phyloP scores from a whole-genome alignment of 2,888 invertebrate species.

The Abscondita cerata region DNA sequence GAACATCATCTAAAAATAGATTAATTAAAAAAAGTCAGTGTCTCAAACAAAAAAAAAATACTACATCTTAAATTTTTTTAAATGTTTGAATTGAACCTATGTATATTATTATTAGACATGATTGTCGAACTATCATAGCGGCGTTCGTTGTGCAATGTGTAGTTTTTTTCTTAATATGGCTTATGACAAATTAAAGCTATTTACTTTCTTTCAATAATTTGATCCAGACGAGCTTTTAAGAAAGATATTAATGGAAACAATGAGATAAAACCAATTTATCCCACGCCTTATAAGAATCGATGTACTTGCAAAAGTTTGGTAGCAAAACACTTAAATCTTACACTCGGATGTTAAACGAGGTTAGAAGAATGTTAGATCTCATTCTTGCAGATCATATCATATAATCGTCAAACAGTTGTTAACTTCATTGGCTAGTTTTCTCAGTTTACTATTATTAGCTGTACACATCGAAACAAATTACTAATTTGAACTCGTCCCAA shows the following conservation, averaged over 20 bases:
- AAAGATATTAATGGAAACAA: background rate
- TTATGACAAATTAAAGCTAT: too few species aligned
- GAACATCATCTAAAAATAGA: too few species aligned
- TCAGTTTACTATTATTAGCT: conserved; percentile 22
- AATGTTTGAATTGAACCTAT: too few species aligned
- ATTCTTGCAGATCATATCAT: background rate
- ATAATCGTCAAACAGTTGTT: conserved; percentile 20
- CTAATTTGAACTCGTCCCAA: conserved; percentile 22
- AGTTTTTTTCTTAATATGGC: too few species aligned
- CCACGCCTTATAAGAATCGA: background rate
- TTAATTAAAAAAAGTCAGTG: too few species aligned
- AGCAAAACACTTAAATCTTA: conserved; percentile 2
- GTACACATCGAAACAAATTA: conserved; percentile 24
- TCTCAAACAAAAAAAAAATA: too few species aligned
- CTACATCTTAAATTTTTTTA: too few species aligned
- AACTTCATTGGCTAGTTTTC: conserved; percentile 19
- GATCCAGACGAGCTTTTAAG: too few species aligned
- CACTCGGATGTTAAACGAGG: background rate
- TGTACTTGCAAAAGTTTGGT: background rate
- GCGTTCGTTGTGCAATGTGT: too few species aligned
- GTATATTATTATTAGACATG: too few species aligned
- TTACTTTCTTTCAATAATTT: too few species aligned
- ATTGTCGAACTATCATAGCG: too few species aligned
- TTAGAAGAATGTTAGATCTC: background rate
- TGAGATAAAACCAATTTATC: background rate